Base-by-base conservation (phyloP, 2,888 invertebrate genomes). In the Zygothrica quintamaculata region DNA sequence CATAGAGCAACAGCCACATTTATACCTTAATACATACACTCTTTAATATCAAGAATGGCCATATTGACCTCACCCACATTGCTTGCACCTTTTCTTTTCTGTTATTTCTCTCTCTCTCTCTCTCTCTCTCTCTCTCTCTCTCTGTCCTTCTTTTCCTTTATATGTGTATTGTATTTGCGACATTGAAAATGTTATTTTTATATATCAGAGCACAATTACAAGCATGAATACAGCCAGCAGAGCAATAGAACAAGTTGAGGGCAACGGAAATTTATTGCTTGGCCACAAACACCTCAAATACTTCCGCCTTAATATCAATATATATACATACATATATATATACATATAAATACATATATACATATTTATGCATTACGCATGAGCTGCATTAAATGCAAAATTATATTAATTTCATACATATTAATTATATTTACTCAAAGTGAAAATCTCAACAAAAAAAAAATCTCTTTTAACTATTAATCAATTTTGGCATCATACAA, bases 1-100 rank as follows among this genome's bases (percentile, higher is more conserved):
- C n/a, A n/a, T n/a, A n/a, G n/a, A n/a, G n/a, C n/a, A n/a, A n/a
- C n/a, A n/a, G n/a, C n/a, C n/a, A n/a, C n/a, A n/a, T n/a, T n/a
- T n/a, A n/a, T n/a, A n/a, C n/a, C n/a, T n/a, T n/a, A n/a, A n/a
- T n/a, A n/a, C 26, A 26, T 8, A 26, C 8, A 26, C 5, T 26
- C 7, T n/a, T 29, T 29, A 29, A 3, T 8, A 16, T 40, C 22
- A 29, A 13, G 53, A 65, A 55, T 64, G 43, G 64, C 53, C 59
- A 29, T 56, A 57, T 82, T 78, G 76, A 82, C 80, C 84, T 80
- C 86, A 82, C 73, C 79, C 84, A 65, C 67, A 75, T 77, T 84
- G 60, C 67, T 77, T 57, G 40, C 44, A 42, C 65, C 46, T 25
- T 53, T 53, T n/a, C n/a, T n/a, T n/a, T n/a, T n/a, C n/a, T n/a